Base-by-base conservation (phyloP, 1,140 invertebrate species). In the Ceratina japonica region DNA sequence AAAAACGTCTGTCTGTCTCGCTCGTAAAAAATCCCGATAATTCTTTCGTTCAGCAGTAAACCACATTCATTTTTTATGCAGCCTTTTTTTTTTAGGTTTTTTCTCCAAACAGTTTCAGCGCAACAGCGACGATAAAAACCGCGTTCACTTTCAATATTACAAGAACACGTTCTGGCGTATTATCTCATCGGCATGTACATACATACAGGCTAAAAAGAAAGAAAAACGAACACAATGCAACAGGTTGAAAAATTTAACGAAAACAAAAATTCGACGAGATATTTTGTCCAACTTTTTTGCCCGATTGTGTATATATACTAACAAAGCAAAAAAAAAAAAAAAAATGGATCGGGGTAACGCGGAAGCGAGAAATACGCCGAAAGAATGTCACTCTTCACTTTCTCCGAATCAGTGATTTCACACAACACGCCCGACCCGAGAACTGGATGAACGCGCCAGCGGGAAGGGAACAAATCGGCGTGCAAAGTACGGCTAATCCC, bases 171-270 rank as follows among this genome's bases (percentile, higher is more conserved):
- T 44, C 16, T 20, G 13, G 5, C 31, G 13, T 64, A 75, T 58
- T 66, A 44, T 58, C 20, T 8, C 27, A 20, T n/a, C 27, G 24
- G 24, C 65, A 44, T 65, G 37, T 44, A 44, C 37, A 10, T 44
- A 44, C 37, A 10, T 54, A 4, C 20, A 76, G 20, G 58, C 37
- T 31, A 49, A 22, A n/a, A 62, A 15, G 20, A 15, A 27, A 66
- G 59, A 65, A 74, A 64, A 79, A 71, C 24, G n/a, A 24, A 31
- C 4, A 61, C 37, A 62, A 72, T 13, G 78, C 78, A 84, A 84
- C 82, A 84, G 78, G 83, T 84, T 77, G 65, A 59, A 74, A 75
- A 81, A 81, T 61, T 75, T 54, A 76, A 64, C n/a, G 62, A 49
- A 75, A 27, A 27, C 31, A 76, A 68, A 83, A 73, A 62, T 49